Evolutionary conservation across 2,797 vertebrate genomes (phyloP).

Genomic region (Gouania willdenowi): DNA sequence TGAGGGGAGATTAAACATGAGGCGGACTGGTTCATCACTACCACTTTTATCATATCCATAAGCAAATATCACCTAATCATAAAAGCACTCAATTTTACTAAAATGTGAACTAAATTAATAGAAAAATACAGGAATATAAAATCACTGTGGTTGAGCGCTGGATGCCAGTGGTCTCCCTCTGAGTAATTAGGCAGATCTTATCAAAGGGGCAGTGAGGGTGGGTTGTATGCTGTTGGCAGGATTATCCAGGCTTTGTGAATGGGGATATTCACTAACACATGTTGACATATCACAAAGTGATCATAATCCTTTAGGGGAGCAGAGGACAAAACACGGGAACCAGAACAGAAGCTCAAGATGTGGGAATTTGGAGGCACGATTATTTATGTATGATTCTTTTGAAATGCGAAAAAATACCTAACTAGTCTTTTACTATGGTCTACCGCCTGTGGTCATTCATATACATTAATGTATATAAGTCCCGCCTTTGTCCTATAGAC

Average conservation of each 20-base stretch:
- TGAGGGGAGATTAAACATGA: conserved; percentile 60
- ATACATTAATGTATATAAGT: too few species aligned
- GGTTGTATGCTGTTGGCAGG: conserved; percentile 64
- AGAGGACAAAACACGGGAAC: conserved; percentile 39
- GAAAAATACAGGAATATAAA: conserved; percentile 56
- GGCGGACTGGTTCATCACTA: conserved; percentile 53
- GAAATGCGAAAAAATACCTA: too few species aligned
- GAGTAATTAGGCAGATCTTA: conserved; percentile 66
- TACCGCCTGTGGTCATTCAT: too few species aligned
- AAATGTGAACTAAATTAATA: conserved; percentile 62
- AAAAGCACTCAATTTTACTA: conserved; percentile 62
- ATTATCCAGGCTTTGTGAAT: conserved; percentile 65
- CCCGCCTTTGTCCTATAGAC: too few species aligned
- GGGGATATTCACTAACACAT: conserved; percentile 74
- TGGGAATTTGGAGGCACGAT: too few species aligned
- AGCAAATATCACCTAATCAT: conserved; percentile 69
- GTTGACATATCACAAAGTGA: conserved; percentile 67
- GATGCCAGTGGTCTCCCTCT: conserved; percentile 51
- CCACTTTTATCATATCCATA: conserved; percentile 42
- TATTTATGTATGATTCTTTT: too few species aligned
- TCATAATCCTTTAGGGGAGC: conserved; percentile 57
- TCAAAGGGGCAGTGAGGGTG: conserved; percentile 39
- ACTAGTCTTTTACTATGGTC: too few species aligned
- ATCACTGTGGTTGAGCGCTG: conserved; percentile 60
- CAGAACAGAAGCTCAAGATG: conserved; percentile 33